Evolutionary conservation across 2,797 vertebrate genomes (phyloP).

Genomic region (Pipistrellus pipistrellus): DNA sequence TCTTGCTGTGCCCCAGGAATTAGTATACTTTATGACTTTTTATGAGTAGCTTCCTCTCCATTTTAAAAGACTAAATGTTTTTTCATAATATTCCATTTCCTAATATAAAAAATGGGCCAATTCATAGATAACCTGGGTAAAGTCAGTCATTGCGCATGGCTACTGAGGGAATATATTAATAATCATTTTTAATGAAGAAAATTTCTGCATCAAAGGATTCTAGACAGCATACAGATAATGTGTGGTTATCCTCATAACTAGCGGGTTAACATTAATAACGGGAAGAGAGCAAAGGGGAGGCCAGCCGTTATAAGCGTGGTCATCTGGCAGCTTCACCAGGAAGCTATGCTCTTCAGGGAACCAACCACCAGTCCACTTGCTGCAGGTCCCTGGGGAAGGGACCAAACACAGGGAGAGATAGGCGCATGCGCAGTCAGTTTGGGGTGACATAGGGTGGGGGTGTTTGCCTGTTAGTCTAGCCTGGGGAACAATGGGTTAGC

Average conservation of each 20-base stretch:
- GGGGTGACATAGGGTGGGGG: neutral
- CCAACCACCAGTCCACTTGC: neutral
- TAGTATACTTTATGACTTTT: neutral
- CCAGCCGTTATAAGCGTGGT: neutral
- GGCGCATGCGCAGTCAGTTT: neutral
- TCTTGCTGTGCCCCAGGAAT: neutral
- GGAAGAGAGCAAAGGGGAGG: neutral
- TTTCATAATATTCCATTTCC: neutral
- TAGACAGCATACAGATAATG: neutral
- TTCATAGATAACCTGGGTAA: neutral
- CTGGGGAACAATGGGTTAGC: neutral
- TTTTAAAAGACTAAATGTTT: neutral
- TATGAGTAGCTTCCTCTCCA: neutral
- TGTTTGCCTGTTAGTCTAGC: neutral
- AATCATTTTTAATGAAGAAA: neutral
- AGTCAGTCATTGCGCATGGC: neutral
- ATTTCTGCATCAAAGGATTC: neutral
- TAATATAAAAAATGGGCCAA: neutral
- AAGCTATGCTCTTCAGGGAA: neutral
- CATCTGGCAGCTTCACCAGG: neutral
- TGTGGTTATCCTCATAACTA: neutral
- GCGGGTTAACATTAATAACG: neutral
- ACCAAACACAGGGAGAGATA: neutral
- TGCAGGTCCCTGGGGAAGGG: neutral
- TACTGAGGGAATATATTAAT: neutral